Evolutionary conservation across 2,113 vertebrate genomes (phyloP).

Genomic region (Dascyllus trimaculatus): DNA sequence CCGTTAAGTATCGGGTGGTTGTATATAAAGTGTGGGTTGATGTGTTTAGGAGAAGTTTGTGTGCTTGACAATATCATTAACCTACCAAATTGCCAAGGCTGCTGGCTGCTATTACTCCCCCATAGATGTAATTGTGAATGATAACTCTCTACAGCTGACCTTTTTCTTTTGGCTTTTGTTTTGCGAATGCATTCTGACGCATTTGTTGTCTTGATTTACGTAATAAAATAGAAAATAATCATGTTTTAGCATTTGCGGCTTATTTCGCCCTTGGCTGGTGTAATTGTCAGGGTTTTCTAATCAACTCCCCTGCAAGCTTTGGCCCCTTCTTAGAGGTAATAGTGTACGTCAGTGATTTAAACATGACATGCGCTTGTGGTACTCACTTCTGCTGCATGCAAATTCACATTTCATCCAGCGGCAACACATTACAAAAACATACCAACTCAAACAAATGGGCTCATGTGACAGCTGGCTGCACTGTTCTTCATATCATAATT

Average conservation of each 20-base stretch:
- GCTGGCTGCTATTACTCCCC: background rate
- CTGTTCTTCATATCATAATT: constrained; percentile 48
- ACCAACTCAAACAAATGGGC: constrained; percentile 33
- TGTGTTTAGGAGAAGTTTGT: constrained; percentile 1
- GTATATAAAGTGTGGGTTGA: background rate
- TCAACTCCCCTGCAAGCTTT: background rate
- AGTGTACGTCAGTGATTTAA: constrained; percentile 15
- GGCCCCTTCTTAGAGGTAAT: background rate
- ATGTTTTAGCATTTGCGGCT: constrained; percentile 12
- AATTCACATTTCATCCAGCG: constrained; percentile 27
- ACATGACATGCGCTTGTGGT: constrained; percentile 3
- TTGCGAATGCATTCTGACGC: constrained; percentile 20
- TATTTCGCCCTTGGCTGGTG: constrained; percentile 4
- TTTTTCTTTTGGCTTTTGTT: constrained; percentile 19
- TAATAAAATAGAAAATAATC: constrained; percentile 8
- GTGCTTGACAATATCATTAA: constrained; percentile 1
- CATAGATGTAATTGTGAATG: background rate
- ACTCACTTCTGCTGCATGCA: background rate
- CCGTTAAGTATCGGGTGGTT: background rate
- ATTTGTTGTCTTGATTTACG: constrained; percentile 32
- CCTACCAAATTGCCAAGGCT: background rate
- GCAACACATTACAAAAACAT: constrained; percentile 20
- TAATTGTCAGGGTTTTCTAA: background rate
- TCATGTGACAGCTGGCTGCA: constrained; percentile 26
- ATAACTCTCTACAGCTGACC: background rate